Evolutionary conservation across 2,113 vertebrate genomes (phyloP).

Genomic region (Ariopsis seemanni): DNA sequence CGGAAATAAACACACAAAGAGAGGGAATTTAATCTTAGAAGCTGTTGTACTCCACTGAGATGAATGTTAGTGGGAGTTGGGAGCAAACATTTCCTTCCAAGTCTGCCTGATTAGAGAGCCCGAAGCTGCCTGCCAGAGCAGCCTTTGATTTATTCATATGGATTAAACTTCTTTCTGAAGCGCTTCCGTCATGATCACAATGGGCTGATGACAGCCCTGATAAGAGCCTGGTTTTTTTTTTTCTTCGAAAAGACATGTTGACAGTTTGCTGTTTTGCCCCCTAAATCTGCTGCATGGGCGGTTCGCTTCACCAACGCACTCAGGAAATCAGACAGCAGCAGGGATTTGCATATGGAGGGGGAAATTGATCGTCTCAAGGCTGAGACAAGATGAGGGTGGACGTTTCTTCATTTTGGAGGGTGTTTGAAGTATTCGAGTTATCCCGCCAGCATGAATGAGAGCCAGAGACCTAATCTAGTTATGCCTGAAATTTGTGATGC

Average conservation of each 20-base stretch:
- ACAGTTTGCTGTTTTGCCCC: slow-evolving; percentile 52
- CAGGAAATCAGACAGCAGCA: slow-evolving; percentile 35
- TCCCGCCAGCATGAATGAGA: not conserved
- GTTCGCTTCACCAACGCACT: slow-evolving; percentile 36
- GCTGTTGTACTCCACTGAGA: slow-evolving; percentile 12
- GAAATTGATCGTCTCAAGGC: slow-evolving; percentile 37
- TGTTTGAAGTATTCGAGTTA: not conserved
- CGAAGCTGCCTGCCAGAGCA: slow-evolving; percentile 14
- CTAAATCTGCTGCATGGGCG: slow-evolving; percentile 47
- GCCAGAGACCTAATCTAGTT: not conserved
- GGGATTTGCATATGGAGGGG: slow-evolving; percentile 43
- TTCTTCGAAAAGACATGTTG: slow-evolving; percentile 42
- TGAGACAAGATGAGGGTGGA: slow-evolving; percentile 10
- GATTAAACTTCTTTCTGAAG: slow-evolving; percentile 45
- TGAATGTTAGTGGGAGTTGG: not conserved
- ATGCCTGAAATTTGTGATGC: not conserved
- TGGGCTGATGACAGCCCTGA: slow-evolving; percentile 54
- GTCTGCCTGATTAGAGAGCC: slow-evolving; percentile 27
- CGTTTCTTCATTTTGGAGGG: not conserved
- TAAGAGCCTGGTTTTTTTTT: slow-evolving; percentile 41
- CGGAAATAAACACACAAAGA: not conserved
- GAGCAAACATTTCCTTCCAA: slow-evolving; percentile 21
- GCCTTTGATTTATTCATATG: slow-evolving; percentile 51
- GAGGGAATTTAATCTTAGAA: not conserved
- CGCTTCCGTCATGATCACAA: slow-evolving; percentile 51